Base-by-base conservation (phyloP, 2,888 invertebrate species). In the Bruchidius siliquastri region DNA sequence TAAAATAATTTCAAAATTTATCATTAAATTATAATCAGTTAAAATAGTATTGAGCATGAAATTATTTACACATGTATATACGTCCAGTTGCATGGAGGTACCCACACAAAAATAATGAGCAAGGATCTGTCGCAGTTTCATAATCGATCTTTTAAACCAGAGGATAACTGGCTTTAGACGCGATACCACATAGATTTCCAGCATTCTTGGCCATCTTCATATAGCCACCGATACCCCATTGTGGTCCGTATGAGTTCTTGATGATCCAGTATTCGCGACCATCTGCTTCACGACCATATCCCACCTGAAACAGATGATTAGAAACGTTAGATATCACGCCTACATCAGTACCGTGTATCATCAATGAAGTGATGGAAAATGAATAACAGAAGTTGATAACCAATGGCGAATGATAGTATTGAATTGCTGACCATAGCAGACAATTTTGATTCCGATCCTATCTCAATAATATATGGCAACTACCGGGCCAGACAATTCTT, bases 181-280 rank as follows among this genome's bases (percentile, higher is more conserved):
- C 96, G 84, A 97, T 92, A 81, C 96, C 96, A 86, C 97, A 97
- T 85, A 93, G 92, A 86, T 97, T 96, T 0, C 88, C 80, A 6
- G 75, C 79, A 71, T 84, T 82, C 73, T 82, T 82, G 3, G 84
- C 83, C 69, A 86, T 81, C 76, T 84, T 85, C 10, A 84, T 80
- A 73, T 83, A 86, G 2, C 86, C 86, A 13, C 82, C 82, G 71
- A 82, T 77, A 30, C 85, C 84, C 84, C 85, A 86, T 69, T 82
- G 77, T 0, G 84, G 78, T 0, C 91, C 89, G 88, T 91, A 92
- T 18, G 92, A 91, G 83, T 93, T 93, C 82, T 93, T 93, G 2
- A 93, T 90, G 22, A 92, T 82, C 92, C 92, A 93, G 80, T 91
- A 92, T 78, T 91, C 90, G 66, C 87, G 80, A 2, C 88, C 86